Base-by-base conservation (phyloP, 2,113 vertebrate genomes). In the Tylochromis polylepis region DNA sequence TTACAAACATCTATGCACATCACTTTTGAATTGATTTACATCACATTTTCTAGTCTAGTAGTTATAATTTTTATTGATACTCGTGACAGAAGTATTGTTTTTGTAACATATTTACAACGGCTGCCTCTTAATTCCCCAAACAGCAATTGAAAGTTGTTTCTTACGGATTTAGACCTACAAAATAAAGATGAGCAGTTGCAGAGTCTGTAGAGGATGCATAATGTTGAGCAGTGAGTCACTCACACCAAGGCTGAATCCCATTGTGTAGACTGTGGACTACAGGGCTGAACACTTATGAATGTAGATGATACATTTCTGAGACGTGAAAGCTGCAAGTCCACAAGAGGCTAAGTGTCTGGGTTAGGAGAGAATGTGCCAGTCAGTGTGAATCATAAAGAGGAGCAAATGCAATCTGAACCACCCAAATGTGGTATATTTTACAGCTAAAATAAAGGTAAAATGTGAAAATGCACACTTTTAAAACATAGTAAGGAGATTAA, bases 261-360 rank as follows among this genome's bases (percentile, higher is more conserved):
- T 87, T 89, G 88, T 90, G 87, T 86, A 70, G 79, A 88, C 85
- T 82, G 43, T 38, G 84, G 82, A 90, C 85, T 82, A 79, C 92
- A 58, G 78, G 83, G 59, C 86, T 87, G 84, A 86, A 79, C 8
- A 55, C 72, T 86, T 85, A 78, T 14, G 14, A 57, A 81, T 72
- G 83, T 49, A 38, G 67, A 89, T 91, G 89, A 91, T 80, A 88
- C 81, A 87, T 90, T 89, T 90, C 43, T 49, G 31, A 91, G 77
- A 67, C 84, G 78, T 62, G 41, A 88, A 78, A 85, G 81, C 70
- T 79, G 60, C 20, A 58, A 77, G 86, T 84, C 77, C 84, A 87
- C 86, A 79, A 85, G 59, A 89, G 75, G 83, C 89, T 88, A 86
- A 89, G 81, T 85, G 87, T 90, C 85, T 90, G 82, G 46, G 89